Percentiles rank a stretch among this genome's conserved stretches.
phyloP scores from a whole-genome alignment of 2,888 invertebrate species.

The Andrena camellia region DNA sequence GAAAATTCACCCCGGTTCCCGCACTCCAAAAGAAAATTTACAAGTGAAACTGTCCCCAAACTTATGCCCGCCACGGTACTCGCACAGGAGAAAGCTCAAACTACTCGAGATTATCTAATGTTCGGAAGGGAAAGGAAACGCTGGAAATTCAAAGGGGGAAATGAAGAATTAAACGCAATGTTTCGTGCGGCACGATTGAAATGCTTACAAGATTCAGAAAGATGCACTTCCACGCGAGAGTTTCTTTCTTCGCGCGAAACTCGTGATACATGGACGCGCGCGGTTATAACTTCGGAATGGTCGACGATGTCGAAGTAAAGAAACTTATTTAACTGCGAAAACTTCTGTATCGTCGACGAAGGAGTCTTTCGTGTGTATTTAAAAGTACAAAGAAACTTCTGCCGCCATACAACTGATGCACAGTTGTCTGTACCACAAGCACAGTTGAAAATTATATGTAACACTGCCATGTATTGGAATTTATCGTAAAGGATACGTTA shows the following conservation, averaged over 20 bases:
- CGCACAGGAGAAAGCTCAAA: not conserved
- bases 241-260: not conserved
- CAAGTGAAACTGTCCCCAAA: not conserved
- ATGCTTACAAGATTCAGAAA: slow-evolving; percentile 31
- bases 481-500: not conserved
- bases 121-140: not conserved
- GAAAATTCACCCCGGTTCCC: not conserved
- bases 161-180: slow-evolving; percentile 35
- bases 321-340: slow-evolving; percentile 27
- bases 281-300: slow-evolving; percentile 17
- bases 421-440: not conserved
- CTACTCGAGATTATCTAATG: not conserved
- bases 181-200: slow-evolving; percentile 4
- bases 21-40: not conserved
- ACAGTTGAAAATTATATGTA: not conserved
- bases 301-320: slow-evolving; percentile 18
- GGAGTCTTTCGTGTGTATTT: slow-evolving; percentile 16
- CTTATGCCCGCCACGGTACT: not conserved
- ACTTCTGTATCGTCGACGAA: slow-evolving; percentile 29
- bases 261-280: slow-evolving; percentile 1
- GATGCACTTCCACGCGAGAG: slow-evolving; percentile 11
- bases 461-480: not conserved
- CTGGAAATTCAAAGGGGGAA: slow-evolving; percentile 11
- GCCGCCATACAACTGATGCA: not conserved
- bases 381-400: slow-evolving; percentile 40